Percentiles rank a stretch among this genome's conserved stretches.
Conservation (phyloP, 2,113 vertebrate genomes). For the Mionectes macconnelli region DNA sequence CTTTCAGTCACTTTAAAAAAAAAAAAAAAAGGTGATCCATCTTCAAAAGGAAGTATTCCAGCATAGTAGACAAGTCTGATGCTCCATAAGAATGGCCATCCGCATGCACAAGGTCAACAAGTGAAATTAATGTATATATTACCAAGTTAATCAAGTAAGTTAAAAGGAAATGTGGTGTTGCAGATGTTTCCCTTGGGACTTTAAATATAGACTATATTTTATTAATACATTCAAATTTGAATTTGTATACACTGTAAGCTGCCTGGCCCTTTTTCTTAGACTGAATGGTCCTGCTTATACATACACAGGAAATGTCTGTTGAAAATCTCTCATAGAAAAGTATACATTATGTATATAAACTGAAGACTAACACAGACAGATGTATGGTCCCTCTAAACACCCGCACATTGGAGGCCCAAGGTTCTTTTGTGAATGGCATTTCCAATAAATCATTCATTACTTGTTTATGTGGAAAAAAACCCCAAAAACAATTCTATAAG, state of each 20-base stretch:
- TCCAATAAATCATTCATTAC: neutral
- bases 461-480: neutral
- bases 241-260: neutral
- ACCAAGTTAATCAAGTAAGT: neutral
- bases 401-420: neutral
- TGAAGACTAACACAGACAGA: neutral
- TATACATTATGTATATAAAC: neutral
- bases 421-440: neutral
- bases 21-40: neutral
- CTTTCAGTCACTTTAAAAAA: neutral
- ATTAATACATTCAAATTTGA: neutral
- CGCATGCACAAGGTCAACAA: neutral
- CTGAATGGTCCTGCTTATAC: neutral
- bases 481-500: neutral
- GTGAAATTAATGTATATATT: neutral
- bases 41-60: neutral
- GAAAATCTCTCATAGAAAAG: neutral
- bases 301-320: rapidly evolving
- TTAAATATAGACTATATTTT: neutral
- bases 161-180: neutral
- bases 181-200: neutral
- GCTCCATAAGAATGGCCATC: neutral
- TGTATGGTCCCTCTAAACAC: neutral
- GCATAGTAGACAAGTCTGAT: neutral
- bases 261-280: neutral